phyloP scores from a whole-genome alignment of 2,113 vertebrate genomes.

The Martes martes region DNA sequence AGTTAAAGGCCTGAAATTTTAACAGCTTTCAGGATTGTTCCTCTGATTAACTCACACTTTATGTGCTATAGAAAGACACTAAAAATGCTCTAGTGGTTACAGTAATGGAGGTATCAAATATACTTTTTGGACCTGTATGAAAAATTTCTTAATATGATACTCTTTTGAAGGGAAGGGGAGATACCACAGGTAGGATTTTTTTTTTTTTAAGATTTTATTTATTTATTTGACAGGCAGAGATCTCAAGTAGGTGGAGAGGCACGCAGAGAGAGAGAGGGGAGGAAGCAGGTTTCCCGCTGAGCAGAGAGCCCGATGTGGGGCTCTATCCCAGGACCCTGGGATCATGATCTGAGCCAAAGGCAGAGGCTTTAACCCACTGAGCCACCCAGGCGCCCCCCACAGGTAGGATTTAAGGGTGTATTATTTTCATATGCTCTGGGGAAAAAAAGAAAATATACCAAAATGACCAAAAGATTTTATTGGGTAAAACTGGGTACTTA shows the following conservation, averaged over 20 bases:
- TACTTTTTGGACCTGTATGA: neutral
- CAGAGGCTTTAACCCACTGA: no score
- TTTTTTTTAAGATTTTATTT: no score
- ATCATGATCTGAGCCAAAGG: no score
- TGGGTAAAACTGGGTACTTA: neutral
- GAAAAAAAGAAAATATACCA: neutral
- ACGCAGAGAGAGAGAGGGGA: no score
- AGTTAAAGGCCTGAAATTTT: neutral
- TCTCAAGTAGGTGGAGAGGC: no score
- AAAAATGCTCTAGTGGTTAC: neutral
- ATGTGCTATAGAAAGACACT: neutral
- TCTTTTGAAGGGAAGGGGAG: neutral
- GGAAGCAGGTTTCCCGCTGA: no score
- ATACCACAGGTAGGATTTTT: neutral
- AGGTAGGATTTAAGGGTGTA: neutral
- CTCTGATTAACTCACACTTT: neutral
- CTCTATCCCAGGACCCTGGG: no score
- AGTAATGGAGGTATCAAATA: neutral
- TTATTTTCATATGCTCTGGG: neutral
- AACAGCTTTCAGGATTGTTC: neutral
- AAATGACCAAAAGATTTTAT: neutral
- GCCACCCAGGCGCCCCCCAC: neutral
- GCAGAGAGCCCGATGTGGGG: no score
- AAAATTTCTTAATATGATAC: neutral
- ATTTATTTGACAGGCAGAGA: no score